A percentile compares a stretch with the other conserved stretches of the same genome.
phyloP scores from a whole-genome alignment of 2,797 vertebrate genomes.

The Pseudocheirus occidentalis region DNA sequence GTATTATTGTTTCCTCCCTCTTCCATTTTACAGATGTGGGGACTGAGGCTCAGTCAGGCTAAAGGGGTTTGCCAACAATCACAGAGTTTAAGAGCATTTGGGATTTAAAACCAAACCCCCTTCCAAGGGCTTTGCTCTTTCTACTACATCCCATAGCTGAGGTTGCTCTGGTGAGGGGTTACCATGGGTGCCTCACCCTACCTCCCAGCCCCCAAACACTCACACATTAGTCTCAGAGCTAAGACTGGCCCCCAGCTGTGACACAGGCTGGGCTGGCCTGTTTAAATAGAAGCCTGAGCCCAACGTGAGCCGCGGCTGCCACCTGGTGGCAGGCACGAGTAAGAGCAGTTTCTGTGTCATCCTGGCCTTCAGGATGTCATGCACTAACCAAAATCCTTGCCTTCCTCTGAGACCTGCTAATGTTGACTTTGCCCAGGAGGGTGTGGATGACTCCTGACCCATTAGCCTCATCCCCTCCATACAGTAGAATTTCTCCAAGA shows the following conservation, averaged over 20 bases:
- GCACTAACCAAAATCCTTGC: neutral
- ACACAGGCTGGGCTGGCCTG: neutral
- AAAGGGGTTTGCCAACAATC: neutral
- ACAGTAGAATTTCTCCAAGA: neutral
- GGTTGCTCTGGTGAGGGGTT: neutral
- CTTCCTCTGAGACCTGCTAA: neutral
- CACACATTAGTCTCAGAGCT: neutral
- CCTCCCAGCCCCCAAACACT: neutral
- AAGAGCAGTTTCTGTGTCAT: neutral
- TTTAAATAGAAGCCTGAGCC: neutral
- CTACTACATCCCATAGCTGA: neutral
- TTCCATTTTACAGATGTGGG: neutral
- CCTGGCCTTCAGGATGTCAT: neutral
- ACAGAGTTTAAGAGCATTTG: neutral
- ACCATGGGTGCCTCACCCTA: neutral
- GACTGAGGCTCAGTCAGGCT: neutral
- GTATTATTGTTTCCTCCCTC: neutral
- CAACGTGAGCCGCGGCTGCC: constrained; percentile 66
- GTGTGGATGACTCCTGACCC: neutral
- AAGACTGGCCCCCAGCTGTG: neutral
- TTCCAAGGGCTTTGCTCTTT: neutral
- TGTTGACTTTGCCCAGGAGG: neutral
- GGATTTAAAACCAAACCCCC: neutral
- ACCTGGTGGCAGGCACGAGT: constrained; percentile 8
- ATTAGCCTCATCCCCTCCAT: neutral